These are phyloP conservation scores for Poicephalus meyeri DNA, from an alignment of 2,113 vertebrate genomes.

Conservation along the genomic window DNA sequence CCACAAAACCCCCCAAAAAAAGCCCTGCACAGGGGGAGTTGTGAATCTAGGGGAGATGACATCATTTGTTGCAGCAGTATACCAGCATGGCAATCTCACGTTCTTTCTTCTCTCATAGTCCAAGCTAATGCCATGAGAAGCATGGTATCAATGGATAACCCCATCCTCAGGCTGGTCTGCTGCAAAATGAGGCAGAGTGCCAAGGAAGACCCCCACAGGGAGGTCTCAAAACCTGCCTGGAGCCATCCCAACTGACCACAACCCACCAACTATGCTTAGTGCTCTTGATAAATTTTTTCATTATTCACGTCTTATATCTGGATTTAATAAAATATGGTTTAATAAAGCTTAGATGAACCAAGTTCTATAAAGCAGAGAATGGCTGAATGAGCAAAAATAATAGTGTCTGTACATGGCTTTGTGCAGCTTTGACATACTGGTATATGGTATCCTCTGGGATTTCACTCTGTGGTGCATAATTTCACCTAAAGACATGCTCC, in stretches of 20 bases:
- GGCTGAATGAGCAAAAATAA: neutral
- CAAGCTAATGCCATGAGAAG: neutral
- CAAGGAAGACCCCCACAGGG: neutral
- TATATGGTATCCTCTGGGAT: neutral
- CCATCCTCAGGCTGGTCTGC: neutral
- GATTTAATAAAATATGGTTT: neutral
- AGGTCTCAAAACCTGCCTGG: neutral
- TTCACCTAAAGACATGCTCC: neutral
- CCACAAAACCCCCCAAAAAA: neutral
- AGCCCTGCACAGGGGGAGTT: neutral
- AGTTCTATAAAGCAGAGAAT: neutral
- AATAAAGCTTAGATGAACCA: neutral
- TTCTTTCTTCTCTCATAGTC: neutral
- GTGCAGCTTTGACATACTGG: neutral
- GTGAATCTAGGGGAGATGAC: neutral
- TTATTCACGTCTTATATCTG: neutral
- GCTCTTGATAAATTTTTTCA: neutral
- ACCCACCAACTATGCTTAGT: neutral
- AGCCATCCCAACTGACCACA: neutral
- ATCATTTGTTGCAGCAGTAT: neutral
- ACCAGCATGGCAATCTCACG: accelerated
- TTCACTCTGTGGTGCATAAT: neutral
- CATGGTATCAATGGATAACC: neutral
- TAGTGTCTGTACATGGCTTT: too few relatives aligned
- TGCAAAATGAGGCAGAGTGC: neutral